These are phyloP conservation scores for Diachasmimorpha longicaudata DNA, from an alignment of 1,140 invertebrate species.

Conservation along the genomic window DNA sequence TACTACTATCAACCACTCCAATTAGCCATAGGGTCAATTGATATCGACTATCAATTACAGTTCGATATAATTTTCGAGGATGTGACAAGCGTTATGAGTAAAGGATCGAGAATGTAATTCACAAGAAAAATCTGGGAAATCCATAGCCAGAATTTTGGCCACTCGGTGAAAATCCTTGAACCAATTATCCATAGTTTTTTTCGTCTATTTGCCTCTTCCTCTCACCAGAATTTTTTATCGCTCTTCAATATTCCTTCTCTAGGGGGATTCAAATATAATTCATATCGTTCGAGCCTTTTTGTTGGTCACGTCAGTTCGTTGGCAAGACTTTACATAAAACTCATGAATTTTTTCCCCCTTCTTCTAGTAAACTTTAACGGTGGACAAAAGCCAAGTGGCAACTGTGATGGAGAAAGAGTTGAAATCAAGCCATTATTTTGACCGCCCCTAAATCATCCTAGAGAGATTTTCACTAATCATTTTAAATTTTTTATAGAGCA, in stretches of 20 bases:
- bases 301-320: background rate
- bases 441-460: background rate
- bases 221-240: background rate
- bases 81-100: background rate
- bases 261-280: background rate
- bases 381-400: background rate
- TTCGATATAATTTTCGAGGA: no score
- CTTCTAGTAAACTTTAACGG: background rate
- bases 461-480: background rate
- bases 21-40: no score
- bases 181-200: background rate
- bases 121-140: background rate
- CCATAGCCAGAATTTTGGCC: background rate
- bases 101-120: background rate
- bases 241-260: background rate
- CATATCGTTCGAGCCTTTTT: background rate
- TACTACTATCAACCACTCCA: no score
- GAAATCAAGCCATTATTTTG: background rate
- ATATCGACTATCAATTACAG: no score
- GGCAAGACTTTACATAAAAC: background rate
- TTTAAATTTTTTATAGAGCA: background rate
- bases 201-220: background rate
- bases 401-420: background rate
- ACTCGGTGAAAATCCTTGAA: background rate
- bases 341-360: background rate